A percentile compares a stretch with the other conserved stretches of the same genome.
These are phyloP conservation scores for Meganola albula DNA, from an alignment of 2,888 invertebrate genomes.

Conservation along the genomic window DNA sequence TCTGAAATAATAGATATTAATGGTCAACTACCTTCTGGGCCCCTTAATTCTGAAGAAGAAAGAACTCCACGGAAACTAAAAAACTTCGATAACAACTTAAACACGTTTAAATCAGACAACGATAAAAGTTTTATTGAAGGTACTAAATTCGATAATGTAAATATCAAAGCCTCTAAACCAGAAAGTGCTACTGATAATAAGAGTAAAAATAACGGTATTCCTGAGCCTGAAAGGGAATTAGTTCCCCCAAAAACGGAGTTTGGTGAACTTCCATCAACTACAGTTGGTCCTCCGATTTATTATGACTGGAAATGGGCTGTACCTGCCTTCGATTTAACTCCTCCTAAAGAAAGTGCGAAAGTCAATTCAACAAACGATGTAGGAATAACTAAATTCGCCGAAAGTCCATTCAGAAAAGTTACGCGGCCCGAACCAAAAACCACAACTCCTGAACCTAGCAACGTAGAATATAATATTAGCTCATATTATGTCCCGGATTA, in stretches of 20 bases:
- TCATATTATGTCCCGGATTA: conserved; percentile 80
- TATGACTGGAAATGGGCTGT: conserved; percentile 83
- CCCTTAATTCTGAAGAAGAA: conserved; percentile 60
- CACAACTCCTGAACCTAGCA: conserved; percentile 39
- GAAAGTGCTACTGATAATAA: conserved; percentile 10
- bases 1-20: conserved; percentile 61
- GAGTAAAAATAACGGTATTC: conserved; percentile 20
- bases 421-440: conserved; percentile 47
- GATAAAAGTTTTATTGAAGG: conserved; percentile 41
- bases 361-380: conserved; percentile 30
- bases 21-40: conserved; percentile 55
- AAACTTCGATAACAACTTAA: conserved; percentile 44
- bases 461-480: conserved; percentile 77
- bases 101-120: conserved; percentile 41
- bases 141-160: conserved; percentile 48
- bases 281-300: conserved; percentile 80
- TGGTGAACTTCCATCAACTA: conserved; percentile 58
- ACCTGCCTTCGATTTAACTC: conserved; percentile 77
- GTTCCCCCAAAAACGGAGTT: conserved; percentile 75
- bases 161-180: conserved; percentile 39
- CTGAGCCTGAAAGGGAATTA: conserved; percentile 52
- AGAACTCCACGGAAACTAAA: conserved; percentile 51
- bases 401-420: conserved; percentile 52
- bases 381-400: conserved; percentile 37
- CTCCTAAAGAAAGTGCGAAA: conserved; percentile 61